phyloP scores from a whole-genome alignment of 2,797 vertebrate genomes.

The Hoplostethus atlanticus region DNA sequence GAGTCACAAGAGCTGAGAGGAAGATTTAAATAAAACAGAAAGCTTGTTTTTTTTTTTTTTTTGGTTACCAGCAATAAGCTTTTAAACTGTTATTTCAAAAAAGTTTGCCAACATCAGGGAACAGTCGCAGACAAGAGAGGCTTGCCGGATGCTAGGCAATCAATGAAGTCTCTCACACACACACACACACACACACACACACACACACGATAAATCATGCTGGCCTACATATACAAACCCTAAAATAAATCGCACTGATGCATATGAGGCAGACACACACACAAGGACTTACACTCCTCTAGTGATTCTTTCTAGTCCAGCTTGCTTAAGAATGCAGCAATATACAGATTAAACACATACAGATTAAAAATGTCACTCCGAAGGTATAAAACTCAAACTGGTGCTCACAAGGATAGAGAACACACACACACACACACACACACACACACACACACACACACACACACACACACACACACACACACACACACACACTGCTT shows the following conservation, averaged over 20 bases:
- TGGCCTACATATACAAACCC: constrained; percentile 3
- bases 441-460: neutral
- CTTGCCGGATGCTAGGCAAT: neutral
- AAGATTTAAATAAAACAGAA: neutral
- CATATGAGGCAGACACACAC: neutral
- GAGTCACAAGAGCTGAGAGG: neutral
- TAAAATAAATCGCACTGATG: neutral
- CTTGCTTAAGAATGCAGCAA: neutral
- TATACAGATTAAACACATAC: too few species aligned
- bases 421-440: neutral
- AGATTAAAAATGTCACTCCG: too few species aligned
- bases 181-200: neutral
- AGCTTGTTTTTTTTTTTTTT: neutral
- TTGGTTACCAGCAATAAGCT: neutral
- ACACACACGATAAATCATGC: constrained; percentile 2
- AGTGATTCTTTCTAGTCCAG: neutral
- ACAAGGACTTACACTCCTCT: constrained; percentile 16
- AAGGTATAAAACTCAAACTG: too few species aligned
- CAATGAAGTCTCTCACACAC: neutral
- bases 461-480: neutral
- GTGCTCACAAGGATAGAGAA: too few species aligned
- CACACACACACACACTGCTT: neutral
- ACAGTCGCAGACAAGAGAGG: neutral
- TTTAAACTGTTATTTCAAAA: neutral
- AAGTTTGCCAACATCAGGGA: neutral